phyloP scores from a whole-genome alignment of 1,140 invertebrate species.

The Bombus waltoni region DNA sequence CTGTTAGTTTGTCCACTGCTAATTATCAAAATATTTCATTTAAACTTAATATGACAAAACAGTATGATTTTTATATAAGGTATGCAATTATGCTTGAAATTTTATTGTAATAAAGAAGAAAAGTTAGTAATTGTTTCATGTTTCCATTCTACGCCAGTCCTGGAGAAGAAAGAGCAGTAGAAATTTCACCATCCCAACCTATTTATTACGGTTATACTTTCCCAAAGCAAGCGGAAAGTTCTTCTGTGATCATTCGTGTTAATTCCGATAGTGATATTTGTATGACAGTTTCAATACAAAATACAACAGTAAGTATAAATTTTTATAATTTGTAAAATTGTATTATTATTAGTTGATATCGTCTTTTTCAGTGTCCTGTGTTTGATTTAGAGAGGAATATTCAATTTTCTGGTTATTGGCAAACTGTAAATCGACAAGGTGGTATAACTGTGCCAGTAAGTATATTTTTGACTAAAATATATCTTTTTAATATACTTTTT shows the following conservation, averaged over 20 bases:
- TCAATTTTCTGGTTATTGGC: constrained; percentile 85
- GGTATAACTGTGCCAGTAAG: constrained; percentile 85
- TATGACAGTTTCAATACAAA: constrained; percentile 86
- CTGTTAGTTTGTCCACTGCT: constrained; percentile 83
- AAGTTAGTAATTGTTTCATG: not conserved
- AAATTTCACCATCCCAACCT: constrained; percentile 82
- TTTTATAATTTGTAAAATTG: not conserved
- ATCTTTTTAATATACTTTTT: not conserved
- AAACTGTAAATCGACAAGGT: constrained; percentile 86
- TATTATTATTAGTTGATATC: not conserved
- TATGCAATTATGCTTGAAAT: constrained; percentile 56
- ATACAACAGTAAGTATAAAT: constrained; percentile 81
- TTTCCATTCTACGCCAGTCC: constrained; percentile 50
- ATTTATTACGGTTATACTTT: constrained; percentile 85
- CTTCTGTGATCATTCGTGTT: constrained; percentile 83
- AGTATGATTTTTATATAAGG: constrained; percentile 81
- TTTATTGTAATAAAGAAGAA: not conserved
- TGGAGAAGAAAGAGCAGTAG: constrained; percentile 58
- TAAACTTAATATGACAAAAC: constrained; percentile 75
- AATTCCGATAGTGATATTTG: constrained; percentile 83
- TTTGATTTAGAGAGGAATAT: constrained; percentile 86
- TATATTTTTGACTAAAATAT: constrained; percentile 10
- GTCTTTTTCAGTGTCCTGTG: constrained; percentile 85
- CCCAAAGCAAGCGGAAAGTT: constrained; percentile 76
- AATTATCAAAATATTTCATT: constrained; percentile 76